Conservation (phyloP, 2,797 vertebrate genomes). For the Emys orbicularis region DNA sequence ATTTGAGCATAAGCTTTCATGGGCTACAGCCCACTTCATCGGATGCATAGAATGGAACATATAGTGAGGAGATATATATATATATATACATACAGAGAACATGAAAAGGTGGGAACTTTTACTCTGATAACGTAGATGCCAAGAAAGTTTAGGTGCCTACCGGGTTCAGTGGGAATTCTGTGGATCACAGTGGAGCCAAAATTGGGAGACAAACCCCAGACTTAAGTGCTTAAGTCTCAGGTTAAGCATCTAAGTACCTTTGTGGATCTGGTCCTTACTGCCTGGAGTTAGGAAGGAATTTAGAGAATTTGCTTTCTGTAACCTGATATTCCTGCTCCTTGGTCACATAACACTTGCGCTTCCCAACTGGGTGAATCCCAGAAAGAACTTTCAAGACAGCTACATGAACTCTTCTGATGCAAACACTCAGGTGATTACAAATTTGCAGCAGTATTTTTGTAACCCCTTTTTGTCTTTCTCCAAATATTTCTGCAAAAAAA, state of each 20-base stretch:
- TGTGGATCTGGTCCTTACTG: neutral
- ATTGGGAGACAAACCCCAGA: neutral
- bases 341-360: neutral
- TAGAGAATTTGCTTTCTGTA: accelerated
- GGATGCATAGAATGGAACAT: too few relatives aligned
- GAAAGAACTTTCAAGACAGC: slow-evolving; percentile 13
- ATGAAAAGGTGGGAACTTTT: neutral
- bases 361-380: slow-evolving; percentile 35
- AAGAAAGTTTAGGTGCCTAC: neutral
- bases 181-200: neutral
- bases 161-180: neutral
- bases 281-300: neutral
- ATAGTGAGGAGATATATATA: too few relatives aligned
- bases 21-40: too few relatives aligned
- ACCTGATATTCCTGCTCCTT: neutral
- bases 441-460: slow-evolving; percentile 41
- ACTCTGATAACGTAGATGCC: neutral
- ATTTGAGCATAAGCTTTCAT: too few relatives aligned
- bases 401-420: slow-evolving; percentile 12
- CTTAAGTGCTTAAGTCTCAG: neutral
- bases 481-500: slow-evolving; percentile 68
- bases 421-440: slow-evolving; percentile 34
- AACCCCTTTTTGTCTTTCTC: slow-evolving; percentile 39
- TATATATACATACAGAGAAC: too few relatives aligned
- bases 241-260: neutral